A percentile compares a stretch with the other conserved stretches of the same genome.
phyloP scores from a whole-genome alignment of 2,797 vertebrate genomes.

The Pseudotriccus pelzelni region DNA sequence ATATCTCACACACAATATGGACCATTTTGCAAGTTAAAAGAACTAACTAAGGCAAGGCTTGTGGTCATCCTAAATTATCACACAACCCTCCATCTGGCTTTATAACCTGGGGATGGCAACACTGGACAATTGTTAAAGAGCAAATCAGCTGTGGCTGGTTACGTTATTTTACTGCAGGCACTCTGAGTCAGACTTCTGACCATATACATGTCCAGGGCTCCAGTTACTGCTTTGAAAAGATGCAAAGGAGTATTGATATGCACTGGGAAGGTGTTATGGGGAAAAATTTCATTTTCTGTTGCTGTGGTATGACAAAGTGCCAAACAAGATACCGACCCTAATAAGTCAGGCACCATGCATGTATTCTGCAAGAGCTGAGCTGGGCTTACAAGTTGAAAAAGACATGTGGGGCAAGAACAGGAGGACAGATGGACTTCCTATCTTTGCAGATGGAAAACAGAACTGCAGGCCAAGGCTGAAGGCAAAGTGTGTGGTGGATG shows the following conservation, averaged over 20 bases:
- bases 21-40: not conserved
- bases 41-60: not conserved
- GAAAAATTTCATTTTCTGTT: not conserved
- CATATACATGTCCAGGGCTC: not conserved
- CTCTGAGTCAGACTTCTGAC: not conserved
- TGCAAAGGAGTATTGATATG: not conserved
- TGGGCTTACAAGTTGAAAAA: not conserved
- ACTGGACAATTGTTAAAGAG: not conserved
- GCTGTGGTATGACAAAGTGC: not conserved
- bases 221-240: not conserved
- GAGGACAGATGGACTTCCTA: not conserved
- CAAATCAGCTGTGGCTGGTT: not conserved
- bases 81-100: not conserved
- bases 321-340: not conserved
- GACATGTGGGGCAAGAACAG: not conserved
- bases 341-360: rapidly evolving
- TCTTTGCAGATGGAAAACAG: not conserved
- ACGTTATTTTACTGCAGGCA: not conserved
- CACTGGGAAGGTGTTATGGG: not conserved
- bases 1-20: not conserved
- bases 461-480: not conserved
- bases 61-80: not conserved
- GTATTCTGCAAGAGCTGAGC: not conserved
- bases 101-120: not conserved
- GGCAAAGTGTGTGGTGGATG: not conserved